Evolutionary conservation across 2,113 vertebrate species (phyloP).

Genomic region (Sinosuthora webbiana): DNA sequence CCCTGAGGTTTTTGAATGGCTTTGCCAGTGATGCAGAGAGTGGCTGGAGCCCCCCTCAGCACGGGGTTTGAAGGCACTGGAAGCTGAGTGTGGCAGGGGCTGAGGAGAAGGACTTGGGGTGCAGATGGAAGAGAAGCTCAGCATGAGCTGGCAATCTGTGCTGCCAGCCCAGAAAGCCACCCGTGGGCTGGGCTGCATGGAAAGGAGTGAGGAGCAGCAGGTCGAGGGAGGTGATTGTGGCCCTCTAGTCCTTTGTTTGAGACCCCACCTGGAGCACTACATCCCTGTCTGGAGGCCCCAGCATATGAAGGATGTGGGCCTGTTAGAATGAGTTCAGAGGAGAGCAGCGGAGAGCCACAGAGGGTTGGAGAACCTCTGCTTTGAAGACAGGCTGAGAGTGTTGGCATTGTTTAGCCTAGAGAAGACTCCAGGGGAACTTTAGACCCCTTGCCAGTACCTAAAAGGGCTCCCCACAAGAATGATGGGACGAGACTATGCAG

Average conservation of each 20-base stretch:
- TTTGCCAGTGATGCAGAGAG: background rate
- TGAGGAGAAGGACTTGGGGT: background rate
- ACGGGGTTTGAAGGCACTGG: rapidly evolving
- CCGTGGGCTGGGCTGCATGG: background rate
- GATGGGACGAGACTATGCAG: background rate
- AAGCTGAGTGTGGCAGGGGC: background rate
- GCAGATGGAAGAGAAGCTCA: background rate
- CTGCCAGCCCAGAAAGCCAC: background rate
- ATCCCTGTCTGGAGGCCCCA: background rate
- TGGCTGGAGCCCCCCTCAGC: background rate
- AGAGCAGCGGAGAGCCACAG: background rate
- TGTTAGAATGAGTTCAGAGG: background rate
- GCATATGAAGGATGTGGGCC: no score
- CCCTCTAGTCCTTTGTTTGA: background rate
- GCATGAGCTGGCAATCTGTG: background rate
- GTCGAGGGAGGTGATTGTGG: background rate
- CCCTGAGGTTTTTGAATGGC: background rate
- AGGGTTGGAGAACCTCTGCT: background rate
- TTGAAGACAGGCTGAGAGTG: background rate
- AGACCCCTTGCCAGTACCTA: background rate
- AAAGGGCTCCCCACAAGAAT: background rate
- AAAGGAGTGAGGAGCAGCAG: background rate
- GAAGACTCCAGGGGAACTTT: background rate
- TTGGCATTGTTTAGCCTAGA: background rate
- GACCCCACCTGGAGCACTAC: background rate